Conservation (phyloP, 2,888 invertebrate species). For the Camptogramma bilineatum region DNA sequence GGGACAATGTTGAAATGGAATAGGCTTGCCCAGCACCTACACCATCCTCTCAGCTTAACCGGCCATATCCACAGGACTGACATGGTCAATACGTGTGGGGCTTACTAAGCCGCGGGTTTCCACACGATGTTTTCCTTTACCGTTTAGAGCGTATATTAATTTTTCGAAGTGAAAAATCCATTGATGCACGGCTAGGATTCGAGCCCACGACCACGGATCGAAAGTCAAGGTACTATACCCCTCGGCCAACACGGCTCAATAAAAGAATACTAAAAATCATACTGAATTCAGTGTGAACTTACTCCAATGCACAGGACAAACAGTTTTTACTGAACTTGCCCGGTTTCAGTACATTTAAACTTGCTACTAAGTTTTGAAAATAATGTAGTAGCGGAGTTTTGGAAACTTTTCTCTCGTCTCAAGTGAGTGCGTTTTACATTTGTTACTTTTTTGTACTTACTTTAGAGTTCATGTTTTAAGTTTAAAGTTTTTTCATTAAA, state of each 20-base stretch:
- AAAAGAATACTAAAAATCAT: not conserved
- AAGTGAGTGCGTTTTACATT: constrained; percentile 14
- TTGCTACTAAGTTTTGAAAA: constrained; percentile 19
- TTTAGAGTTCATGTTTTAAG: not conserved
- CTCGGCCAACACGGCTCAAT: not conserved
- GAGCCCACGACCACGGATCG: no score
- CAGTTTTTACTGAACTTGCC: constrained; percentile 27
- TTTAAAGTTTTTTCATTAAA: constrained; percentile 2
- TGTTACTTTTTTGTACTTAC: not conserved
- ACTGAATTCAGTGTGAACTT: not conserved
- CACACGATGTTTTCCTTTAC: no score
- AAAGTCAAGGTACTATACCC: not conserved
- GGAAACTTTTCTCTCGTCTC: constrained; percentile 16
- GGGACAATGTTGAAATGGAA: no score
- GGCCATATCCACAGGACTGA: no score
- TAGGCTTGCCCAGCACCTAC: no score
- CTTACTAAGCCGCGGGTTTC: no score
- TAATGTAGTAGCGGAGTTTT: constrained; percentile 19
- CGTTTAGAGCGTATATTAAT: no score
- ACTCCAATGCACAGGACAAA: constrained; percentile 1
- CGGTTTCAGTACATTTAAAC: constrained; percentile 26
- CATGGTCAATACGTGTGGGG: no score
- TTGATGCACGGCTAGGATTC: no score
- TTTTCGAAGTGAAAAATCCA: no score
- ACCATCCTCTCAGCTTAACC: no score